Percentiles rank a stretch among this genome's conserved stretches.
These are phyloP conservation scores for Phyllostomus hastatus DNA, from an alignment of 2,113 vertebrate genomes.

Conservation along the genomic window DNA sequence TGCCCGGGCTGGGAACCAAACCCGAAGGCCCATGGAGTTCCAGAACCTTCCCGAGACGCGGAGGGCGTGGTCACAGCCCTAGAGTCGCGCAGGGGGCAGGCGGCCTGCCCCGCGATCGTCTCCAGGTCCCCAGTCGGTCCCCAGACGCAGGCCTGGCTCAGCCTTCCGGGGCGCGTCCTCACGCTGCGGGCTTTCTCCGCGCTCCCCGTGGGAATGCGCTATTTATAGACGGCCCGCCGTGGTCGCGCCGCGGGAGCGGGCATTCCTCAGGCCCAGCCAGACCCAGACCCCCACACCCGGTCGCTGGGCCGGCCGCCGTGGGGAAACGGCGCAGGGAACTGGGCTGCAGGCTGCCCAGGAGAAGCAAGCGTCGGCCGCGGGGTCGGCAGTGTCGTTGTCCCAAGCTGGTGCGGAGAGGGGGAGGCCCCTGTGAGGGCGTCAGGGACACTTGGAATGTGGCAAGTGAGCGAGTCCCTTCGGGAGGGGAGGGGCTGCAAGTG, in stretches of 20 bases:
- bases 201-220: background rate
- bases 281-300: no score
- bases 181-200: accelerated
- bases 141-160: accelerated
- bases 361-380: background rate
- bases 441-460: background rate
- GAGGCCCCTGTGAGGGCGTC: accelerated
- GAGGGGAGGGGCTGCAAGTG: background rate
- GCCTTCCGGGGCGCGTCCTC: accelerated
- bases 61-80: accelerated
- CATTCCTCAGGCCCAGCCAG: background rate
- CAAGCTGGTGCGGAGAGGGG: accelerated
- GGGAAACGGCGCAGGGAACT: accelerated
- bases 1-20: accelerated
- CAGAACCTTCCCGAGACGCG: accelerated
- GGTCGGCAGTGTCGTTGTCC: background rate
- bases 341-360: background rate
- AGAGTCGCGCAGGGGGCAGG: accelerated
- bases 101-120: accelerated
- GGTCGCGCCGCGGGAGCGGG: background rate
- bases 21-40: accelerated
- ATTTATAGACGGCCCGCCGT: background rate
- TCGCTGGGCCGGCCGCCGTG: accelerated
- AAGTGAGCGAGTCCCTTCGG: accelerated
- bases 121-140: accelerated